Evolutionary conservation across 2,113 vertebrate genomes (phyloP), one percentile per base, ranked within the genome.

Genomic region (Pteronura brasiliensis): DNA sequence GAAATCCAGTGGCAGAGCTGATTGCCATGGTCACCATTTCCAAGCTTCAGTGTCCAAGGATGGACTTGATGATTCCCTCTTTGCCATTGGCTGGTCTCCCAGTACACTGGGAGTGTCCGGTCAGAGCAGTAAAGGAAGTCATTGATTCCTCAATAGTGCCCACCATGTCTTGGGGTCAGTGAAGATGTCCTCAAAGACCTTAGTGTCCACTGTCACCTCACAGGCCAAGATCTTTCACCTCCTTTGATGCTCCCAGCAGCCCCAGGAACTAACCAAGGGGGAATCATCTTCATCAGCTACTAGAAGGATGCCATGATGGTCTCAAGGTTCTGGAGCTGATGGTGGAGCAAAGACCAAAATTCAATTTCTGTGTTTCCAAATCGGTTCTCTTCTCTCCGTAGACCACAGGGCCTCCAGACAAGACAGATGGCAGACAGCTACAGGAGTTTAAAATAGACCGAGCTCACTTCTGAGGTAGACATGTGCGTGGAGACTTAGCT

Each of bases 381-480:
- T 81, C 1, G 10, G 88, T 88, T 82, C 61, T 79, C 9, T 90
- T 67, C 86, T 63, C 67, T 93, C 12, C 9, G 79, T 18, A 94
- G 95, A 98, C 93, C 95, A 83, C 0, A 67, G 89, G 97, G 87
- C 69, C 93, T 96, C 90, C 87, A 97, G 95, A 97, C 97, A 9
- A 96, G 96, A 96, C 97, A 98, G 97, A 97, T 97, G 98, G 97
- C 93, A 97, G 96, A 95, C 80, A 69, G 95, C 49, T 95, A 42
- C 87, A 55, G 83, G 84, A 52, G 92, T 93, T 96, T 98, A 97
- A 98, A 98, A 98, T 97, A 98, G 96, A 89, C 63, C 0, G 47
- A 95, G 96, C 97, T 96, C 57, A 84, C 90, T 96, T 93, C 93
- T 84, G 97, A 97, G 97, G 95, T 92, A 96, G 95, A 92, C 93